Percentiles rank a stretch among this genome's conserved stretches.
Evolutionary conservation across 2,888 invertebrate species (phyloP).

Genomic region (Plebejus melissa): DNA sequence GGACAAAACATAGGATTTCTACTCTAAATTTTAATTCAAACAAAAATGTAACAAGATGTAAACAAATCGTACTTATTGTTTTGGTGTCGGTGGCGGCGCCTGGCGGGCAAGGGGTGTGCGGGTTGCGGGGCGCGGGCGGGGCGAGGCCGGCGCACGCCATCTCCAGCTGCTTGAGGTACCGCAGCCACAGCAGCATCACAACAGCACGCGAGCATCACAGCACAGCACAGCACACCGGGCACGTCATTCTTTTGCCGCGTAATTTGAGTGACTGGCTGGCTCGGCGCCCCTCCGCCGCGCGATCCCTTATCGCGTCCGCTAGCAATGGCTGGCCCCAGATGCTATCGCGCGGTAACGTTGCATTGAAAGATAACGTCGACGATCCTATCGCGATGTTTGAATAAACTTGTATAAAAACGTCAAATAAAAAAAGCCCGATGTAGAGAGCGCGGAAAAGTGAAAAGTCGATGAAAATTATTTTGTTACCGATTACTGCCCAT

Average conservation of each 20-base stretch:
- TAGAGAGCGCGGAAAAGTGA: slow-evolving; percentile 44
- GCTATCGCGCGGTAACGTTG: slow-evolving; percentile 77
- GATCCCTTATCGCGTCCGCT: slow-evolving; percentile 77
- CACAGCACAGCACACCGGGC: slow-evolving; percentile 41
- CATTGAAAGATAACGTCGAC: slow-evolving; percentile 78
- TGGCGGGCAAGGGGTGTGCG: slow-evolving; percentile 40
- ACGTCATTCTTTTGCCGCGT: slow-evolving; percentile 77
- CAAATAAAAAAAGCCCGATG: slow-evolving; percentile 77
- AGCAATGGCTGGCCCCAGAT: slow-evolving; percentile 77
- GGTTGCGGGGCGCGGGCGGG: slow-evolving; percentile 50
- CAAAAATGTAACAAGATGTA: slow-evolving; percentile 29
- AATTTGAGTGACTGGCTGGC: slow-evolving; percentile 73
- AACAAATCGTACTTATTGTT: slow-evolving; percentile 65
- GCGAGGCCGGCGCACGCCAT: slow-evolving; percentile 55
- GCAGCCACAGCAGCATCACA: slow-evolving; percentile 76
- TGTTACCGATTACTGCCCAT: not conserved
- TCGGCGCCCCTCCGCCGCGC: slow-evolving; percentile 60
- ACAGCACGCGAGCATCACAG: slow-evolving; percentile 33
- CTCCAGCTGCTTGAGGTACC: slow-evolving; percentile 72
- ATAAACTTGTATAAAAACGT: slow-evolving; percentile 80
- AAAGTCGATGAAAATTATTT: not conserved
- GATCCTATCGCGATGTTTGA: slow-evolving; percentile 76
- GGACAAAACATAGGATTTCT: not conserved
- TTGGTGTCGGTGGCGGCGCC: slow-evolving; percentile 66
- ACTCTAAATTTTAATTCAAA: not conserved